Evolutionary conservation across 2,888 invertebrate species (phyloP), one percentile per base, ranked within the genome.

Genomic region (Zygothrica quintamaculata): DNA sequence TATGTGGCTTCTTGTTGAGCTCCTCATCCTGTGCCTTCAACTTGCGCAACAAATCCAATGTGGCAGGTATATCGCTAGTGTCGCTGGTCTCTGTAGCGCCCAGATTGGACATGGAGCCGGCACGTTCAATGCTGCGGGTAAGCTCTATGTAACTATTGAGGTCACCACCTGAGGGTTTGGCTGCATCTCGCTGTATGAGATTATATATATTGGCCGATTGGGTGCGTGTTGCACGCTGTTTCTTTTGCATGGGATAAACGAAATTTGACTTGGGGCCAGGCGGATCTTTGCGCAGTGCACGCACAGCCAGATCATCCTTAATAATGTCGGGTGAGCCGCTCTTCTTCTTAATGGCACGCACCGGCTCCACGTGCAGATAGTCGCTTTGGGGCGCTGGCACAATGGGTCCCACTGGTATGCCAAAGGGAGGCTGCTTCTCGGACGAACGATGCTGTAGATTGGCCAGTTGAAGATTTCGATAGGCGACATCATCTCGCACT

Each of bases 391-490:
- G 93, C 3, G 96, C 95, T 1, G 95, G 94, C 0, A 95, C 93
- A 15, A 97, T 94, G 8, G 97, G 97, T 1, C 96, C 96, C 31
- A 97, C 90, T 0, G 97, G 97, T 86, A 98, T 97, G 13, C 97
- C 97, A 89, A 98, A 98, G 0, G 96, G 97, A 31, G 96, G 97
- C 88, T 97, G 97, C 11, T 95, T 96, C 50, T 97, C 97, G 1
- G 93, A 88, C 4, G 95, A 93, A 89, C 94, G 95, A 36, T 94
- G 90, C 42, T 93, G 93, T 87, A 94, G 94, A 79, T 96, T 97
- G 7, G 95, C 94, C 88, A 95, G 94, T 84, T 95, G 95, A 61
- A 96, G 93, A 87, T 94, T 96, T 75, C 97, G 93, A 88, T 94
- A 96, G 26, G 96, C 94, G 7, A 97, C 95, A 90, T 97, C 97